A percentile compares a stretch with the other conserved stretches of the same genome.
Evolutionary conservation across 2,113 vertebrate species (phyloP).

Genomic region (Baryphthengus martii): DNA sequence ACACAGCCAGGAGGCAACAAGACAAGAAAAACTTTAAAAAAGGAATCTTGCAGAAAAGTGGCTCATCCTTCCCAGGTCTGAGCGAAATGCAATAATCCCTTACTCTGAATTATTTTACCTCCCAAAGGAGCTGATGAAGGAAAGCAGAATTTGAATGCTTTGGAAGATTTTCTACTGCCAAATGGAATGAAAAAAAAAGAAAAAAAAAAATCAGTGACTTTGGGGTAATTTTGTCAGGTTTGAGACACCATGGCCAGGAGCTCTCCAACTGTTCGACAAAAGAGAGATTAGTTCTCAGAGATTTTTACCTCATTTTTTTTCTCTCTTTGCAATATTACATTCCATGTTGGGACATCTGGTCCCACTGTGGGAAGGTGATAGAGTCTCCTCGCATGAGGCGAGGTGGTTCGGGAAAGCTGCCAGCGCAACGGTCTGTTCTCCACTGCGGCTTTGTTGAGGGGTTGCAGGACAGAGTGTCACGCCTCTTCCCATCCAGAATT

Average conservation of each 20-base stretch:
- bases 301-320: neutral
- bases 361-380: conserved; percentile 45
- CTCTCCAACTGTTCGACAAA: conserved; percentile 55
- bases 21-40: neutral
- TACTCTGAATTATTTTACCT: conserved; percentile 20
- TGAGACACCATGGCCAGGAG: conserved; percentile 17
- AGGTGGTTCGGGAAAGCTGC: conserved; percentile 40
- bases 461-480: neutral
- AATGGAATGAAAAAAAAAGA: conserved; percentile 18
- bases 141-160: conserved; percentile 5
- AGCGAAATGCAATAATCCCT: neutral
- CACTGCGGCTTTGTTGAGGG: neutral
- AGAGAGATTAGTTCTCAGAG: conserved; percentile 38
- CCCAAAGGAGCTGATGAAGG: neutral
- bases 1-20: neutral
- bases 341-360: conserved; percentile 57
- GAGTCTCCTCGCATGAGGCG: conserved; percentile 28
- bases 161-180: conserved; percentile 39
- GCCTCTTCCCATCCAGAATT: neutral
- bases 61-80: neutral
- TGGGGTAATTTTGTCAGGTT: conserved; percentile 15
- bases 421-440: conserved; percentile 45
- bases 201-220: conserved; percentile 56
- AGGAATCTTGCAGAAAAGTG: neutral
- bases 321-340: neutral